Evolutionary conservation across 2,888 invertebrate species (phyloP).

Genomic region (Melanostoma mellinum): DNA sequence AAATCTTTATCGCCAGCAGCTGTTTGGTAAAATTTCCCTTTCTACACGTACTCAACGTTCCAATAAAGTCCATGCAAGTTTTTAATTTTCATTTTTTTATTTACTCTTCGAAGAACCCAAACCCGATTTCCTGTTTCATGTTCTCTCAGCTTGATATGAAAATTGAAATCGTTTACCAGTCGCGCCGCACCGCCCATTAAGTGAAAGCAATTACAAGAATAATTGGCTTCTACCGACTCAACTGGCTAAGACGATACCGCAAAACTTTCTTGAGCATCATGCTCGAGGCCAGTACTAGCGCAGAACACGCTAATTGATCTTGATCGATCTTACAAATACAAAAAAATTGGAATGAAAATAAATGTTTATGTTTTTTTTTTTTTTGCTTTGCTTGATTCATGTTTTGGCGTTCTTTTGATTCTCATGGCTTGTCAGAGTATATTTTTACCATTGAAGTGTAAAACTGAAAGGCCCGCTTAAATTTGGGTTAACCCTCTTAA

Average conservation of each 20-base stretch:
- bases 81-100: conserved; percentile 14
- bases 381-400: background rate
- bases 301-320: conserved; percentile 70
- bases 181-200: conserved; percentile 54
- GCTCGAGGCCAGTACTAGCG: conserved; percentile 47
- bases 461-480: conserved; percentile 29
- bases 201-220: conserved; percentile 68
- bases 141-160: conserved; percentile 49
- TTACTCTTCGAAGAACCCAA: conserved; percentile 28
- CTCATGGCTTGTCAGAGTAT: background rate
- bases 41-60: conserved; percentile 39
- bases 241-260: conserved; percentile 39
- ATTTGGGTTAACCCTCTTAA: conserved; percentile 51
- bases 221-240: conserved; percentile 45
- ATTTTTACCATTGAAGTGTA: conserved; percentile 3
- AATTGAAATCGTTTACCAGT: conserved; percentile 48
- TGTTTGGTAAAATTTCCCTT: conserved; percentile 41
- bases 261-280: conserved; percentile 62
- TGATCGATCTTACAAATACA: conserved; percentile 45
- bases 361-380: background rate
- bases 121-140: conserved; percentile 59
- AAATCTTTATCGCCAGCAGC: too few species aligned
- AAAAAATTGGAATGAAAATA: too few species aligned
- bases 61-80: conserved; percentile 31
- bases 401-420: background rate